Percentiles rank a stretch among this genome's conserved stretches.
These are phyloP conservation scores for Bombus superbus DNA, from an alignment of 1,140 invertebrate genomes.

Conservation along the genomic window DNA sequence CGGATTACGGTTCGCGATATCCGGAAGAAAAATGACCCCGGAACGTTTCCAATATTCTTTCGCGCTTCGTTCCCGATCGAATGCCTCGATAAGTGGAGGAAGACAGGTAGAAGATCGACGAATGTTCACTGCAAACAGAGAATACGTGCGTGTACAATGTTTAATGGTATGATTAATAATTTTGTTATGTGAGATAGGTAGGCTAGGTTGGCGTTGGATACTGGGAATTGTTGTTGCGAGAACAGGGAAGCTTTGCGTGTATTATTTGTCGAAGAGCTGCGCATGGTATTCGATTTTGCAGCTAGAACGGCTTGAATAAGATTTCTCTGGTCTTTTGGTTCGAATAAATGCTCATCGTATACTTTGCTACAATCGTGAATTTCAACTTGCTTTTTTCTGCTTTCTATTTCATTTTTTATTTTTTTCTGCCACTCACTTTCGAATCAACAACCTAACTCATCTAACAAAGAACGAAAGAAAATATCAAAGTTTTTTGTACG, in stretches of 20 bases:
- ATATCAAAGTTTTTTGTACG: not conserved
- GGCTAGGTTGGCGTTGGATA: not conserved
- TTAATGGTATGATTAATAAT: conserved; percentile 6
- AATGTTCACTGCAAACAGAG: not conserved
- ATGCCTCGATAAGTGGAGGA: not conserved
- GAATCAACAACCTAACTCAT: not conserved
- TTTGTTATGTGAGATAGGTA: not conserved
- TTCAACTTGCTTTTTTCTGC: no score
- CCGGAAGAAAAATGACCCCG: conserved; percentile 13
- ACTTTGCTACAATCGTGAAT: not conserved
- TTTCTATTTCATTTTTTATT: not conserved
- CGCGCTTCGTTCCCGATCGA: not conserved
- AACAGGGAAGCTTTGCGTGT: not conserved
- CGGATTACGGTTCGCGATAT: conserved; percentile 5
- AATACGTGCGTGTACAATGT: not conserved
- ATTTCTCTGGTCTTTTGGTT: not conserved
- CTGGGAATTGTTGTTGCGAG: not conserved
- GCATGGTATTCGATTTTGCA: not conserved
- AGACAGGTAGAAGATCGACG: not conserved
- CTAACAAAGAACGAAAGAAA: not conserved
- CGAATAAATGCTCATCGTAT: not conserved
- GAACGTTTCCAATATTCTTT: conserved; percentile 28
- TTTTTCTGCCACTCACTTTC: not conserved
- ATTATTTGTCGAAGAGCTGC: not conserved
- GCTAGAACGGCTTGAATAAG: not conserved